Percentiles rank a stretch among this genome's conserved stretches.
Conservation (phyloP, 2,888 invertebrate genomes). For the Eretmocerus hayati region DNA sequence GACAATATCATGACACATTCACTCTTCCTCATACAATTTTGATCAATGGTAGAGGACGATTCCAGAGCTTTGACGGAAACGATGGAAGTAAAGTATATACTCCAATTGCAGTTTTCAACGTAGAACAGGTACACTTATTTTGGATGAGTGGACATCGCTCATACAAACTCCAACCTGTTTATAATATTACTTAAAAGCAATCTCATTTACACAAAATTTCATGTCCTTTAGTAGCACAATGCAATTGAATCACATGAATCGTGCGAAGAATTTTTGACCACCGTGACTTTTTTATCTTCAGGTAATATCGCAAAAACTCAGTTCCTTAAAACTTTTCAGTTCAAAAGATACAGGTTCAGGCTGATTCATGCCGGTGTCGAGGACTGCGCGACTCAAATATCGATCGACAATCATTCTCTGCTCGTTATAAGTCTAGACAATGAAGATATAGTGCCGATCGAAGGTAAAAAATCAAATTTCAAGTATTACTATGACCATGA, state of each 20-base stretch:
- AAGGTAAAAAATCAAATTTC: slow-evolving; percentile 49
- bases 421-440: slow-evolving; percentile 74
- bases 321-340: background rate
- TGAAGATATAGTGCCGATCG: slow-evolving; percentile 65
- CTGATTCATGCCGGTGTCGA: slow-evolving; percentile 79
- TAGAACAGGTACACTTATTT: slow-evolving; percentile 12
- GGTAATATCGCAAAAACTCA: background rate
- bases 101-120: slow-evolving; percentile 2
- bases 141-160: too few species aligned
- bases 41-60: slow-evolving; percentile 73
- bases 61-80: slow-evolving; percentile 24
- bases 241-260: too few species aligned
- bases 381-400: slow-evolving; percentile 78
- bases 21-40: slow-evolving; percentile 76
- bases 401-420: slow-evolving; percentile 75
- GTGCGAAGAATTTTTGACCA: background rate
- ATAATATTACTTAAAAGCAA: too few species aligned
- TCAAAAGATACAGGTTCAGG: slow-evolving; percentile 64
- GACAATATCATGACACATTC: slow-evolving; percentile 74
- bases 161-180: too few species aligned
- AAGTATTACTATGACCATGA: too few species aligned
- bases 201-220: too few species aligned
- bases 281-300: too few species aligned
- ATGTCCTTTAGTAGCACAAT: too few species aligned
- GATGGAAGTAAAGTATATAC: background rate